Conservation (phyloP, 2,113 vertebrate genomes). For the Tenrec ecaudatus region DNA sequence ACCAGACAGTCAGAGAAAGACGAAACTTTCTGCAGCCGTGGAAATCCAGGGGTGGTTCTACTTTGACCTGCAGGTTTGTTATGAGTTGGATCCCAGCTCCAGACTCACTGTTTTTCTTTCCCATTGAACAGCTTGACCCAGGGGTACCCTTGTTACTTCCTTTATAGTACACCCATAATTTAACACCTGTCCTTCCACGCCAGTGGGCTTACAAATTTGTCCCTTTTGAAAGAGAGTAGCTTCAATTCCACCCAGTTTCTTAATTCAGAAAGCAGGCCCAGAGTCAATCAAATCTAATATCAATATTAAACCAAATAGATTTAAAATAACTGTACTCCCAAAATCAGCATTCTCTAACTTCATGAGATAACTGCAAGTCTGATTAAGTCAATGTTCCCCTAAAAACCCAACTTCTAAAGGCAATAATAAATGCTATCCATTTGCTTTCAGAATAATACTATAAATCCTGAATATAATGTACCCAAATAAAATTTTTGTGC, state of each 20-base stretch:
- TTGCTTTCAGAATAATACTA: conserved; percentile 8
- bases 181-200: not conserved
- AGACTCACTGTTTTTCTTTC: not conserved
- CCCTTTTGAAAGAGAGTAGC: not conserved
- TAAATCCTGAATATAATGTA: not conserved
- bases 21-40: too few relatives aligned
- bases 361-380: not conserved
- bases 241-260: not conserved
- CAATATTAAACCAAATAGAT: not conserved
- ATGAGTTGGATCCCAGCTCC: too few relatives aligned
- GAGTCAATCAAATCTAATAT: not conserved
- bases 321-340: not conserved
- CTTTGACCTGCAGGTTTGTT: too few relatives aligned
- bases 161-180: not conserved
- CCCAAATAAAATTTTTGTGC: not conserved
- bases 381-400: not conserved
- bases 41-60: too few relatives aligned
- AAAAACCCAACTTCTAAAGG: not conserved
- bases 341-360: not conserved
- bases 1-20: too few relatives aligned
- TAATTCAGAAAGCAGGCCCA: not conserved
- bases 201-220: not conserved
- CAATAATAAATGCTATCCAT: not conserved
- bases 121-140: not conserved
- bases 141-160: not conserved